These are phyloP conservation scores for Origma solitaria DNA, from an alignment of 2,113 vertebrate genomes.

Conservation along the genomic window DNA sequence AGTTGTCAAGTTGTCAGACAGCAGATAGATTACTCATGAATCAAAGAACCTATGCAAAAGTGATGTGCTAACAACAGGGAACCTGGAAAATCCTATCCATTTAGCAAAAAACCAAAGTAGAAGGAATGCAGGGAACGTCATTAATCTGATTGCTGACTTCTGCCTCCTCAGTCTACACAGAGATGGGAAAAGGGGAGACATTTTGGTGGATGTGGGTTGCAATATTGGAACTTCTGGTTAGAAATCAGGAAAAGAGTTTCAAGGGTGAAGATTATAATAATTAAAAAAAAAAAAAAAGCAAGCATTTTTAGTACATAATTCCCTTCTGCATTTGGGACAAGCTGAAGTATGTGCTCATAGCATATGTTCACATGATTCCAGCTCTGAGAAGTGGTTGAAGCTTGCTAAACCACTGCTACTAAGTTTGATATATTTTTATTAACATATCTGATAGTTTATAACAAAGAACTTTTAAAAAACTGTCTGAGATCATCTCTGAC, in stretches of 20 bases:
- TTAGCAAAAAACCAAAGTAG: background rate
- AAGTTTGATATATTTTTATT: background rate
- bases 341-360: background rate
- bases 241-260: background rate
- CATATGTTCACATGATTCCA: background rate
- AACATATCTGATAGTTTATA: background rate
- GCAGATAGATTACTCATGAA: background rate
- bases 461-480: background rate
- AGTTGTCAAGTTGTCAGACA: background rate
- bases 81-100: background rate
- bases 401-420: background rate
- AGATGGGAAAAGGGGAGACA: fast-evolving
- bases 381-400: background rate
- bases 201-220: background rate
- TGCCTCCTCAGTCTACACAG: background rate
- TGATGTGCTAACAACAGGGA: background rate
- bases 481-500: background rate
- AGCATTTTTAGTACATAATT: background rate
- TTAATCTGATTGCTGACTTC: background rate
- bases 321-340: background rate
- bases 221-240: background rate
- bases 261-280: background rate
- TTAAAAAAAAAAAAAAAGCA: background rate
- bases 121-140: background rate
- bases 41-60: background rate